Percentiles rank a stretch among this genome's conserved stretches.
These are phyloP conservation scores for Morelia viridis DNA, from an alignment of 2,797 vertebrate species.

Conservation along the genomic window DNA sequence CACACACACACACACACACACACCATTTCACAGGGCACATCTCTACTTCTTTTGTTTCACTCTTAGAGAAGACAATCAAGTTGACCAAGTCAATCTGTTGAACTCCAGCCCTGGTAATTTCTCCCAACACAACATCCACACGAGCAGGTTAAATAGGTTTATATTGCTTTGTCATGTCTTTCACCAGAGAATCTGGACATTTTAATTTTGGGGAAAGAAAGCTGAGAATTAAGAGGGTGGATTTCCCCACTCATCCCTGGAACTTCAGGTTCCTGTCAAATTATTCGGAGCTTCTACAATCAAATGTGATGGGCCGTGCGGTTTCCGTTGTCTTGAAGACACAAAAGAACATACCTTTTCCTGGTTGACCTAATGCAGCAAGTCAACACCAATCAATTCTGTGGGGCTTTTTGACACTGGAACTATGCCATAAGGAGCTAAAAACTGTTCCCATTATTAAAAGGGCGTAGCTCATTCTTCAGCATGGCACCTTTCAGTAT, in stretches of 20 bases:
- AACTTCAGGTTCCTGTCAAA: neutral
- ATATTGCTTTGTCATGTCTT: neutral
- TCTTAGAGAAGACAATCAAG: neutral
- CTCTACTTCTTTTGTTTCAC: neutral
- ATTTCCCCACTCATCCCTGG: neutral
- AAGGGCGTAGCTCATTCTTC: neutral
- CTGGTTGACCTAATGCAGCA: neutral
- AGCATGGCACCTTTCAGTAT: neutral
- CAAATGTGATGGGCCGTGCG: fast-evolving
- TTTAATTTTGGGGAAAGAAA: too few relatives aligned
- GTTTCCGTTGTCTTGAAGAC: neutral
- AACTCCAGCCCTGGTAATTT: neutral
- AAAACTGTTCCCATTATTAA: neutral
- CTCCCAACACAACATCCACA: neutral
- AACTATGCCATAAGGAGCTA: too few relatives aligned
- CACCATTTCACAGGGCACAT: neutral
- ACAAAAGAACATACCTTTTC: neutral
- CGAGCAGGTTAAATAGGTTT: too few relatives aligned
- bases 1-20: neutral
- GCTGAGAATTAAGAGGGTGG: neutral
- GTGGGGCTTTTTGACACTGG: neutral
- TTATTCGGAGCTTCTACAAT: neutral
- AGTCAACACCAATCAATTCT: neutral
- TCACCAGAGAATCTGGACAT: neutral
- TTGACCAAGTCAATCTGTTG: neutral